Evolutionary conservation across 30 jellyfish, hydroid and myxozoan genomes (phyloP).

Genomic region (Turritopsis dohrnii): DNA sequence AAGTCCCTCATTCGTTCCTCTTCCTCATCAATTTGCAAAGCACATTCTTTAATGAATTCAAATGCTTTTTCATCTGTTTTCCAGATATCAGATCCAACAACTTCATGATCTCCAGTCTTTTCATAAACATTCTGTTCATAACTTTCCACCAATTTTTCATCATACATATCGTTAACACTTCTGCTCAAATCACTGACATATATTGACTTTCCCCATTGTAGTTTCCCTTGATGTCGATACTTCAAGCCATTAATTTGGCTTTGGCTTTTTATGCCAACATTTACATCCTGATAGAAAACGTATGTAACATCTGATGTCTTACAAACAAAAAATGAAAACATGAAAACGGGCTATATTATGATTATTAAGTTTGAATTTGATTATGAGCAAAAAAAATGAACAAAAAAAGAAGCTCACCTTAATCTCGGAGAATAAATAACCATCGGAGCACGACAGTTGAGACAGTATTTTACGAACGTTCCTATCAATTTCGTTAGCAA

Average conservation of each 20-base stretch:
- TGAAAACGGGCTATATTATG: neutral
- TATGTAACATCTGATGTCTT: neutral
- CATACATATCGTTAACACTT: neutral
- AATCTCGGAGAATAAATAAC: neutral
- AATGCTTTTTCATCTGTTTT: neutral
- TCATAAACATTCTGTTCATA: neutral
- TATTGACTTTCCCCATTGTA: constrained; percentile 2
- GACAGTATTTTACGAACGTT: constrained; percentile 12
- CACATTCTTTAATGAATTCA: neutral
- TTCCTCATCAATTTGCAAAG: neutral
- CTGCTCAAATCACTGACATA: constrained; percentile 1
- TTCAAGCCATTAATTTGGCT: neutral
- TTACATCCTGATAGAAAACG: neutral
- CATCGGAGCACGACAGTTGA: neutral
- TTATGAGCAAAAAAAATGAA: neutral
- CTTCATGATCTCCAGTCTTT: neutral
- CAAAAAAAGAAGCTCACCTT: neutral
- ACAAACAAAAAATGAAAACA: neutral
- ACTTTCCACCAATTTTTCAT: neutral
- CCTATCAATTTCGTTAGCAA: neutral
- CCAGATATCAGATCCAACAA: neutral
- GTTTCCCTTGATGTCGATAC: neutral
- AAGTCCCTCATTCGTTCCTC: neutral
- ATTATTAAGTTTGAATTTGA: neutral
- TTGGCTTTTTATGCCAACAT: neutral